Conservation (phyloP, 2,113 vertebrate species). For the Chamaea fasciata region DNA sequence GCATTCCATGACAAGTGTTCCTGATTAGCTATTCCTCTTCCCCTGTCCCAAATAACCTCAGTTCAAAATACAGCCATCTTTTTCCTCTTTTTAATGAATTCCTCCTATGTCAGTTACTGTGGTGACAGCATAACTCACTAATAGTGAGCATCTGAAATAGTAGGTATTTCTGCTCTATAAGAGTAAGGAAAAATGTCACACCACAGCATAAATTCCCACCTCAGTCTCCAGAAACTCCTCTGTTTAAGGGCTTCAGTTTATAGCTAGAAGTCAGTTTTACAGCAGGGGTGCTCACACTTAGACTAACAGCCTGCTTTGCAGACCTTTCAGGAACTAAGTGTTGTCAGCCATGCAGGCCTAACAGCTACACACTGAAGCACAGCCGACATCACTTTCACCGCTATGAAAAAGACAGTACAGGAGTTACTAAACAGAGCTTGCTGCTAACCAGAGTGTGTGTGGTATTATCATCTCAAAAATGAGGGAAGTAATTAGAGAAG, state of each 20-base stretch:
- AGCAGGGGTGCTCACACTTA: not conserved
- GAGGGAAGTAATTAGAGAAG: not conserved
- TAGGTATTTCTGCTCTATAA: not conserved
- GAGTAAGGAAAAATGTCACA: not conserved
- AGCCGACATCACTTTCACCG: not conserved
- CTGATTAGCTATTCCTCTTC: not conserved
- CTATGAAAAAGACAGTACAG: not conserved
- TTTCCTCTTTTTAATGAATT: not conserved
- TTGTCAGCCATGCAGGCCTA: not conserved
- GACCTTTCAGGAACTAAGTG: not conserved
- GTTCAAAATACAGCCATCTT: not conserved
- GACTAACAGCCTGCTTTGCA: not conserved
- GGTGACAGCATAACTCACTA: not conserved
- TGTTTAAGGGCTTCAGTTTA: not conserved
- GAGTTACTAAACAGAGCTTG: not conserved
- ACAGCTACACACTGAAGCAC: not conserved
- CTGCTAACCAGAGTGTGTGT: not conserved
- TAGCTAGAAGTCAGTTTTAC: not conserved
- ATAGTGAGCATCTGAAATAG: conserved; percentile 7
- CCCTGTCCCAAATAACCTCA: not conserved
- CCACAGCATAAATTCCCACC: not conserved
- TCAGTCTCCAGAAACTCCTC: not conserved
- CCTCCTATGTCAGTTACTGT: not conserved
- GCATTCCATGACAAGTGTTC: not conserved
- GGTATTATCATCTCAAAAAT: not conserved